Evolutionary conservation across 2,113 vertebrate genomes (phyloP), one percentile per base, ranked within the genome.

Genomic region (Tachuris rubrigastra): DNA sequence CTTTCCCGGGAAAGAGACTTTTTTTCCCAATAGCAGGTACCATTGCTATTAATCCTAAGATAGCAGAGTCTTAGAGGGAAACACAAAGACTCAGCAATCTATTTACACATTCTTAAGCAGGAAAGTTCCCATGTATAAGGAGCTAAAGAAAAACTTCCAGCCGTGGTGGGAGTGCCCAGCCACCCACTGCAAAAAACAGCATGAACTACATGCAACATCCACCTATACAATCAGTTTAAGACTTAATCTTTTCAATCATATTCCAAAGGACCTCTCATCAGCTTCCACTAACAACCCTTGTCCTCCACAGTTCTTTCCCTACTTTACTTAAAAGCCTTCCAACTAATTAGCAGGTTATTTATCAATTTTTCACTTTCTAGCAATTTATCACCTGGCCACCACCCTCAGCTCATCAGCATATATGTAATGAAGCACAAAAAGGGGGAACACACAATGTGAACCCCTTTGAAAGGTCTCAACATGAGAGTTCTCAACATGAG

Each of bases 351-450:
- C 42, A 62, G 20, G 10, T 80, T 66, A 80, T 53, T 68, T 25
- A 58, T 12, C 30, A 86, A 37, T 81, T 95, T 85, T 80, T 83
- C 49, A 63, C 59, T 80, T 86, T 47, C 37, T 66, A 69, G 13
- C 35, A 66, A 65, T 92, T 90, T 90, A 39, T 75, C 77, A 73
- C 53, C 71, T 87, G 67, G n/a, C 85, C 50, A 86, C 71, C 58
- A 84, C n/a, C 16, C 58, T 91, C 66, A 91, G 41, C 55, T 82
- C n/a, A 90, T 91, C 41, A 75, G 31, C 52, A 37, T 69, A 69
- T 33, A 75, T n/a, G 37, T 73, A 83, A 86, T 13, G 39, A 83
- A 86, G 31, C 14, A 73, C 50, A 75, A 46, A 81, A 74, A 60
- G 16, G 6, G 8, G 11, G 27, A 56, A 28, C 2, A 12, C 31